A percentile compares a stretch with the other conserved stretches of the same genome.
Conservation (phyloP, 1,140 invertebrate species). For the Ladona fulva region DNA sequence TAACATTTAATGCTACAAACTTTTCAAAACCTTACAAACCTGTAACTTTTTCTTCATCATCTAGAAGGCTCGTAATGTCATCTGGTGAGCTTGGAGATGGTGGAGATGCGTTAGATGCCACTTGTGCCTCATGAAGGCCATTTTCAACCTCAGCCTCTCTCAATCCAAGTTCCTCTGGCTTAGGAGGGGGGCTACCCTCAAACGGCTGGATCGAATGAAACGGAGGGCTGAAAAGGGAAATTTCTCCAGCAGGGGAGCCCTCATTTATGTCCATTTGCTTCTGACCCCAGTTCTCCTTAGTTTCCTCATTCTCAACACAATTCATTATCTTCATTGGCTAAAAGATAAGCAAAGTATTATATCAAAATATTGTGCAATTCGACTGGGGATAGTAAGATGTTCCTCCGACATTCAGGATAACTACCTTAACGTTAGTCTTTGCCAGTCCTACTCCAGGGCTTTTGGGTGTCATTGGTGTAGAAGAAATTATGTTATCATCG, state of each 20-base stretch:
- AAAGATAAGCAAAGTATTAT: not conserved
- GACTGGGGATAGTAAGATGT: not conserved
- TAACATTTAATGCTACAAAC: no score
- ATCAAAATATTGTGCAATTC: not conserved
- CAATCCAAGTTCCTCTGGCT: not conserved
- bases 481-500: not conserved
- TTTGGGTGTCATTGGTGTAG: not conserved
- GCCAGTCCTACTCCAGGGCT: not conserved
- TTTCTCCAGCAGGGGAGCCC: not conserved
- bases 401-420: not conserved
- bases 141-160: not conserved
- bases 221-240: not conserved
- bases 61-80: not conserved
- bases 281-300: not conserved
- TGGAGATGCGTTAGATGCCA: not conserved
- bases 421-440: not conserved
- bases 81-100: not conserved
- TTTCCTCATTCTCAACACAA: not conserved
- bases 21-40: not conserved
- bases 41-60: not conserved
- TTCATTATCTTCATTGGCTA: not conserved
- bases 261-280: not conserved
- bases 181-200: not conserved
- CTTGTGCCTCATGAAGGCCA: not conserved
- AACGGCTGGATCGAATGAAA: not conserved